Conservation (phyloP, 2,888 invertebrate genomes). For the Diarsia brunnea region DNA sequence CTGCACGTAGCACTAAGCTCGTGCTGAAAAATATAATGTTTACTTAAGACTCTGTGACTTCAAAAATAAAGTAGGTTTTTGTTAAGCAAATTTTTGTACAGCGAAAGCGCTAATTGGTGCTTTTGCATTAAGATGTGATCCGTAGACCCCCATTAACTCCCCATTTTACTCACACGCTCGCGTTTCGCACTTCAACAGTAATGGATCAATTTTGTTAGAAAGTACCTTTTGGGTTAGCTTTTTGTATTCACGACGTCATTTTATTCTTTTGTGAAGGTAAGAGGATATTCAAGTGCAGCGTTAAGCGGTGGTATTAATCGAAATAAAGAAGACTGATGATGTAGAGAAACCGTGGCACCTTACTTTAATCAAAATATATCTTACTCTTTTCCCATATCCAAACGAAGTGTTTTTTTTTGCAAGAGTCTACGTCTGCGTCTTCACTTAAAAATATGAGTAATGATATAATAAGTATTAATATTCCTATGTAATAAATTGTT, state of each 20-base stretch:
- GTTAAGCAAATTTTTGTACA: constrained; percentile 38
- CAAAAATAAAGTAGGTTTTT: constrained; percentile 28
- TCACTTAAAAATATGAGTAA: neutral
- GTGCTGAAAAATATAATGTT: neutral
- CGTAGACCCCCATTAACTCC: constrained; percentile 72
- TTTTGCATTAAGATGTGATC: constrained; percentile 74
- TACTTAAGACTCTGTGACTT: constrained; percentile 5
- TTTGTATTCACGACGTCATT: constrained; percentile 42
- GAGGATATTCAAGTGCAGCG: constrained; percentile 20
- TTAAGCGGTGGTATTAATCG: neutral
- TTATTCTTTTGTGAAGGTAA: constrained; percentile 27
- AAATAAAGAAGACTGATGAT: neutral
- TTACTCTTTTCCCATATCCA: neutral
- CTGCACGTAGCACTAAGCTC: constrained; percentile 46
- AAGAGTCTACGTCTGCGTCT: neutral
- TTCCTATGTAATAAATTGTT: neutral
- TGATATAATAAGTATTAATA: too few relatives aligned
- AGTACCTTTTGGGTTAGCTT: constrained; percentile 51
- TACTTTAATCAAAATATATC: neutral
- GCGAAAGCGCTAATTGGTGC: constrained; percentile 73
- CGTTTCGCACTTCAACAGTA: constrained; percentile 63
- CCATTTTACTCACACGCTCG: constrained; percentile 68
- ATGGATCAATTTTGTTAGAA: constrained; percentile 65
- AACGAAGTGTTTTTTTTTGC: neutral
- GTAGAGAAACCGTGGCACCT: neutral